These are phyloP conservation scores for Ephestia elutella DNA, from an alignment of 1,140 invertebrate species.

Conservation along the genomic window DNA sequence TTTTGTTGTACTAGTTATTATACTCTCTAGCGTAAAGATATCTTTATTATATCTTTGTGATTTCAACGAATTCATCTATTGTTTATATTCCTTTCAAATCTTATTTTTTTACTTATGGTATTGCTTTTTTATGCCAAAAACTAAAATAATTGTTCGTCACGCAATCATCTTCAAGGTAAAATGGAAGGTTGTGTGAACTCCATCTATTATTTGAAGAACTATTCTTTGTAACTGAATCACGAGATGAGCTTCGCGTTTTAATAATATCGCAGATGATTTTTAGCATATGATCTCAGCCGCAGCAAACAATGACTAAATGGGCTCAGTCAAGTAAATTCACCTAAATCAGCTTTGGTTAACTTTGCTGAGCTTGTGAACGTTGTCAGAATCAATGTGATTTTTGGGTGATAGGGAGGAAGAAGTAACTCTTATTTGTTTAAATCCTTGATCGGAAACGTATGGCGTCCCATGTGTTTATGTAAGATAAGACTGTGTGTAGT, in stretches of 20 bases:
- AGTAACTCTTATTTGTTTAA: not conserved
- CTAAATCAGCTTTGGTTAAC: no score
- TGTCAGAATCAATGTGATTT: not conserved
- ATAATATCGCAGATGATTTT: no score
- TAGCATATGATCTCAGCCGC: no score
- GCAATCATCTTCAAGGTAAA: conserved; percentile 28
- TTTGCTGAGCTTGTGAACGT: no score
- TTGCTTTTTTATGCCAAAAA: conserved; percentile 19
- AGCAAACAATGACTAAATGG: no score
- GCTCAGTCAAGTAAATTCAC: no score
- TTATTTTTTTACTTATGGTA: not conserved
- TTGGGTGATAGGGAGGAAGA: not conserved
- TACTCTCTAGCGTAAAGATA: no score
- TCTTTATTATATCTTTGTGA: no score
- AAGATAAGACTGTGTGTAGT: not conserved
- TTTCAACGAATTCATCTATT: no score
- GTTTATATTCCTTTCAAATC: not conserved
- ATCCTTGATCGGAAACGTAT: not conserved
- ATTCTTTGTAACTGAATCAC: conserved; percentile 15
- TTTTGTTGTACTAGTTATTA: no score
- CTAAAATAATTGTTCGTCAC: conserved; percentile 28
- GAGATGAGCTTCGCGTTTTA: conserved; percentile 6
- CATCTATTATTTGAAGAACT: conserved; percentile 20
- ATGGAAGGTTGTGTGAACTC: conserved; percentile 30
- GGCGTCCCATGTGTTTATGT: not conserved